Evolutionary conservation across 2,888 invertebrate species (phyloP), one percentile per base, ranked within the genome.

Genomic region (Leptinotarsa tumamoca): DNA sequence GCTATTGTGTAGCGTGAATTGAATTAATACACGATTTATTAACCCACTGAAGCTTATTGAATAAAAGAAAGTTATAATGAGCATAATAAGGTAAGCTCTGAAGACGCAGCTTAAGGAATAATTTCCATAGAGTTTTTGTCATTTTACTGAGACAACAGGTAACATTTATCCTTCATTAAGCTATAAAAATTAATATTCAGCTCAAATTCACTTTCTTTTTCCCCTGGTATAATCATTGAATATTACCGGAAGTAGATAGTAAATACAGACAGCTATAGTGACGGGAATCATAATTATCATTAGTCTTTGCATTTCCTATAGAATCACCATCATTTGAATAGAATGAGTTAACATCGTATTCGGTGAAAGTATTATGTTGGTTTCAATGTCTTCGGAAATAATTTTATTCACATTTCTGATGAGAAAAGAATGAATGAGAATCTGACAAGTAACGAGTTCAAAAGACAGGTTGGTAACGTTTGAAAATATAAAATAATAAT

Each of bases 341-440:
- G 54, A 7, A 33, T 51, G 33, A 33, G 33, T 69, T 69, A 18
- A 69, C 69, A 69, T 43, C 33, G 50, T 21, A 56, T 56, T 69
- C n/a, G 56, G 69, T 69, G 69, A 69, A 69, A 69, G 69, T 69
- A 56, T 43, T 43, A 21, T 56, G 14, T 33, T 17, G 56, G 18
- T 69, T 69, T 69, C 14, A 33, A 15, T 56, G 56, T 69, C 69
- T 69, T 56, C 27, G 33, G 69, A 69, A 56, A 56, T 58, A 23
- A 54, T 69, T 56, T 15, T n/a, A 54, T 56, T 69, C 56, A 69
- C 43, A 21, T 43, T 43, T 21, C 15, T 33, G 23, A 7, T 68
- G 10, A 17, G 18, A 63, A 43, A 63, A 63, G 10, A n/a, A n/a
- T 17, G 5, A 15, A 23, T 14, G 23, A 1, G 14, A 14, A 58